Evolutionary conservation across 1,140 invertebrate genomes (phyloP).

Genomic region (Dendrolimus punctatus): DNA sequence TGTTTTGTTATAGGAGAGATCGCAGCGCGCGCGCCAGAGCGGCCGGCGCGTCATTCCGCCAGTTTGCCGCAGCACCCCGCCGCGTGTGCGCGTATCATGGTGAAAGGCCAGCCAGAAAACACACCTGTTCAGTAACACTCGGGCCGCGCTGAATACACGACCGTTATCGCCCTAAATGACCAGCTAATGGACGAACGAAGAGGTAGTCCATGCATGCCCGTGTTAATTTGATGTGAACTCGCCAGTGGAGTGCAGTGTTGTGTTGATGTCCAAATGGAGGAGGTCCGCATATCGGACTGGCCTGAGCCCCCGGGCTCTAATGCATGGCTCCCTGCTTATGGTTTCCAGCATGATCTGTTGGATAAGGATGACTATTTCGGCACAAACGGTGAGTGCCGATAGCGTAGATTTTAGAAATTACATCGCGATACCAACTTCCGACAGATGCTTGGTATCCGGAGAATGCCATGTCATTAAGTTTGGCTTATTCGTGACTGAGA

Average conservation of each 20-base stretch:
- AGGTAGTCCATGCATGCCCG: constrained; percentile 66
- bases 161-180: constrained; percentile 66
- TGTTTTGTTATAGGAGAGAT: constrained; percentile 33
- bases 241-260: constrained; percentile 61
- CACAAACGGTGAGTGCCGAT: constrained; percentile 70
- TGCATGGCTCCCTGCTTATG: constrained; percentile 79
- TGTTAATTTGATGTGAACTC: constrained; percentile 48
- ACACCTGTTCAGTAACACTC: constrained; percentile 8
- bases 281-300: constrained; percentile 77
- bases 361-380: constrained; percentile 75
- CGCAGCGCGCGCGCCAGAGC: constrained; percentile 39
- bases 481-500: constrained; percentile 10
- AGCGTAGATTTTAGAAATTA: constrained; percentile 11
- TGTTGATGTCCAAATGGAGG: constrained; percentile 71
- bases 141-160: constrained; percentile 29
- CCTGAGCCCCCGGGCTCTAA: constrained; percentile 75
- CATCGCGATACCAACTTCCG: too few relatives aligned
- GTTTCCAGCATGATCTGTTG: constrained; percentile 75
- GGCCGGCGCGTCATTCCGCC: constrained; percentile 18
- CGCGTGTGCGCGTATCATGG: constrained; percentile 31
- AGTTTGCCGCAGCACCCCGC: constrained; percentile 46
- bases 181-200: constrained; percentile 58
- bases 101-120: constrained; percentile 4
- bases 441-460: constrained; percentile 5
- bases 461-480: constrained; percentile 9